Evolutionary conservation across 2,797 vertebrate species (phyloP).

Genomic region (Amphiprion clarkii): DNA sequence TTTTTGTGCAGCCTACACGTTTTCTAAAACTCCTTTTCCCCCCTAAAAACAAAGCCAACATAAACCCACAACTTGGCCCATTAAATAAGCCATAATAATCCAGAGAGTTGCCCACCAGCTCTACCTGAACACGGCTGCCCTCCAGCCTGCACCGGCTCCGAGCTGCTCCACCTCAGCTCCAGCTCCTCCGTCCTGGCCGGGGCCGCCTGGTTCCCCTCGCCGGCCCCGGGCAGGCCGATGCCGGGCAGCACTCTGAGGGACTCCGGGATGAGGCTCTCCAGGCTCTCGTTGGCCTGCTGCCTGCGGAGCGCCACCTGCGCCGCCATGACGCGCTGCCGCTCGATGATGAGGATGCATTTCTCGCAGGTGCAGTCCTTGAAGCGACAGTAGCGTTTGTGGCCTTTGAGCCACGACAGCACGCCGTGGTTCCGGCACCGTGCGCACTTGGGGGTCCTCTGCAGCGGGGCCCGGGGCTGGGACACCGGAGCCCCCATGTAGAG

Average conservation of each 20-base stretch:
- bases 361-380: conserved; percentile 99
- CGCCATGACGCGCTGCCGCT: conserved; percentile 97
- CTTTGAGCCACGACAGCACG: conserved; percentile 96
- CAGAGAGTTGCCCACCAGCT: too few species aligned
- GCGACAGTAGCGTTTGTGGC: conserved; percentile 97
- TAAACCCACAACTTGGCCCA: too few species aligned
- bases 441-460: conserved; percentile 96
- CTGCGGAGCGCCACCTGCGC: conserved; percentile 95
- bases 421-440: conserved; percentile 97
- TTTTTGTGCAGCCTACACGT: too few species aligned
- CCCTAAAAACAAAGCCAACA: too few species aligned
- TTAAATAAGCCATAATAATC: too few species aligned
- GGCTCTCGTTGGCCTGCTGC: conserved; percentile 97
- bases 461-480: conserved; percentile 92
- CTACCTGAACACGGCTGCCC: conserved; percentile 77
- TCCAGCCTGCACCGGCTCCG: conserved; percentile 72
- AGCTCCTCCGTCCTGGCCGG: conserved; percentile 73
- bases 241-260: conserved; percentile 89
- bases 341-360: conserved; percentile 98
- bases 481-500: conserved; percentile 96
- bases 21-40: too few species aligned
- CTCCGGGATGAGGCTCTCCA: conserved; percentile 96
- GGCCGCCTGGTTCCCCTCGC: conserved; percentile 68
- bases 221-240: conserved; percentile 74
- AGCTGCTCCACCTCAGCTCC: conserved; percentile 81